Evolutionary conservation across 2,888 invertebrate genomes (phyloP), one percentile per base, ranked within the genome.

Genomic region (Ormyrus thymus): DNA sequence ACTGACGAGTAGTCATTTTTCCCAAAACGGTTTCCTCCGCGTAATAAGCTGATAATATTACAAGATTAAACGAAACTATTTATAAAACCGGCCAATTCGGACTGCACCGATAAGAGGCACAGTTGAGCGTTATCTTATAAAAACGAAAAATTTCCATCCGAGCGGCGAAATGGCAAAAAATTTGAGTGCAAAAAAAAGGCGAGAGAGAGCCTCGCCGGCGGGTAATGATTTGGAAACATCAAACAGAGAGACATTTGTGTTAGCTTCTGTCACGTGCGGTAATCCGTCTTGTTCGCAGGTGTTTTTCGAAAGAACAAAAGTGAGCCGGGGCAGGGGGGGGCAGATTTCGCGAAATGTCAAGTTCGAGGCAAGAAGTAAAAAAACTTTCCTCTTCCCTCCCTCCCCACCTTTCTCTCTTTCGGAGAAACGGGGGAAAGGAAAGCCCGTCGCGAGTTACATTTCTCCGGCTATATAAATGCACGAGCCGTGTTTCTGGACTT

Each of bases 311-410:
- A 53, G 61, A 50, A 59, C 58, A 70, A 70, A 59, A n/a, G 59
- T 59, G 70, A 70, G 29, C 29, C 62, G 64, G 13, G 1, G 10
- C 62, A 55, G 13, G 1, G 10, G 8, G 50, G 13, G 48, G 7
- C 46, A n/a, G 4, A 10, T 11, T 62, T 46, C 71, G 61, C 71
- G 62, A 62, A 72, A 64, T 72, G 72, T 72, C 72, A 72, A 72
- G 72, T 72, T 72, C 64, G 72, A 72, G 64, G 72, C 11, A 72
- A 15, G 7, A 72, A 29, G 29, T 29, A 29, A n/a, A 7, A 55
- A 11, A n/a, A 55, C n/a, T 11, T 55, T 55, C n/a, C n/a, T 55
- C n/a, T 55, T 2, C 2, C 55, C n/a, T 10, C 55, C 10, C 5
- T 4, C 11, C 4, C 11, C 51, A 4, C 51, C 11, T 11, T 55